A percentile compares a stretch with the other conserved stretches of the same genome.
These are phyloP conservation scores for Drosophila fulvimacula DNA, from an alignment of 2,888 invertebrate genomes.

Conservation along the genomic window DNA sequence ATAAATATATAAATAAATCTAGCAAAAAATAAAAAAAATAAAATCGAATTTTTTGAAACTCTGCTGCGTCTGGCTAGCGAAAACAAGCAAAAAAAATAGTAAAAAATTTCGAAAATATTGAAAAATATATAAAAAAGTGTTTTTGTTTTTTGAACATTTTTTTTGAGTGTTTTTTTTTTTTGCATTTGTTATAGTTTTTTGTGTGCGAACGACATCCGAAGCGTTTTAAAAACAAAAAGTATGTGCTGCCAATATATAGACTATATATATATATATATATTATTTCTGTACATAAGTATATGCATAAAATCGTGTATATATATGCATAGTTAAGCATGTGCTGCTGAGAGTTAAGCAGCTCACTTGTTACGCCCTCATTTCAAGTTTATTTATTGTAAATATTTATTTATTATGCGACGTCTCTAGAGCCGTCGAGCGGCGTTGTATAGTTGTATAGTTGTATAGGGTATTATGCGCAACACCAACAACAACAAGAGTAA, in stretches of 20 bases:
- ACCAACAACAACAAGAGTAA: constrained; percentile 33
- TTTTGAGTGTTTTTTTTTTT: constrained; percentile 29
- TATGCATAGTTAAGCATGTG: neutral
- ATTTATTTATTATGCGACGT: constrained; percentile 8
- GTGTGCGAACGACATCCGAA: constrained; percentile 16
- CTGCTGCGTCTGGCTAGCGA: neutral
- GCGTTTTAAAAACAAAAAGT: constrained; percentile 34
- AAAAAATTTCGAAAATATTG: neutral
- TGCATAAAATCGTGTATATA: neutral
- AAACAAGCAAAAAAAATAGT: neutral
- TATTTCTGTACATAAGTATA: neutral
- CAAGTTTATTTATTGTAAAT: constrained; percentile 14
- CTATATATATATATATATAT: neutral
- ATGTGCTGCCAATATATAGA: constrained; percentile 30
- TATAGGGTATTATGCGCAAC: constrained; percentile 32
- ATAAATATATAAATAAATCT: neutral
- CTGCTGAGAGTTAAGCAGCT: neutral
- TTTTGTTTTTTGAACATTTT: constrained; percentile 12
- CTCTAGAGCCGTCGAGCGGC: neutral
- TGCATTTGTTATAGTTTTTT: neutral
- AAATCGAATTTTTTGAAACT: neutral
- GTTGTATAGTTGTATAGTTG: neutral
- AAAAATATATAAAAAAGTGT: constrained; percentile 2
- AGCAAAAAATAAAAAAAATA: constrained; percentile 4
- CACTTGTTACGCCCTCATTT: constrained; percentile 8